A percentile compares a stretch with the other conserved stretches of the same genome.
phyloP scores from a whole-genome alignment of 2,888 invertebrate species.

The Volucella bombylans region DNA sequence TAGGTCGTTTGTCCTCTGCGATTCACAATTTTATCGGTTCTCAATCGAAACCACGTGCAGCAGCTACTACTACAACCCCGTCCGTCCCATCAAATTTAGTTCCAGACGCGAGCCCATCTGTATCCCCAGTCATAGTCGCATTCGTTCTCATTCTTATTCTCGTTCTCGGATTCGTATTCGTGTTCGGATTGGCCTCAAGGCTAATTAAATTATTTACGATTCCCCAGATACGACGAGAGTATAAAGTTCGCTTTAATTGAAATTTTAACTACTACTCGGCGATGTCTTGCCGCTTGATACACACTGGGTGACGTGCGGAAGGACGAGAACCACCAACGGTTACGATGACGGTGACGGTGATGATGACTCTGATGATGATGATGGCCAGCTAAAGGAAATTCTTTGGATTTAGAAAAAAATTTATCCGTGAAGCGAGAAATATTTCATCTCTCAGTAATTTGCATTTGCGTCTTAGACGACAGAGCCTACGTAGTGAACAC shows the following conservation, averaged over 20 bases:
- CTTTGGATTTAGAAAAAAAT: constrained; percentile 25
- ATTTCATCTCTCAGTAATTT: constrained; percentile 46
- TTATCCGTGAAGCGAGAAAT: constrained; percentile 45
- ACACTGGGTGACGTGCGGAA: background rate
- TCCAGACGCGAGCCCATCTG: too few relatives aligned
- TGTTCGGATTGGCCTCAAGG: constrained; percentile 7
- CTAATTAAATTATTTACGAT: constrained; percentile 73
- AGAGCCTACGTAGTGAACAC: too few relatives aligned
- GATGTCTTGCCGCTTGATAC: constrained; percentile 4
- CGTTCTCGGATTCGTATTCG: too few relatives aligned
- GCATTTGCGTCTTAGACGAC: constrained; percentile 5
- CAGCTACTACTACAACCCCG: constrained; percentile 3
- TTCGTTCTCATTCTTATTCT: too few relatives aligned
- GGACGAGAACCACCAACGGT: constrained; percentile 13
- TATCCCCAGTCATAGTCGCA: too few relatives aligned
- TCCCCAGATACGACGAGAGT: constrained; percentile 19
- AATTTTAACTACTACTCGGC: constrained; percentile 45
- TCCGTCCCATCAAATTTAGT: background rate
- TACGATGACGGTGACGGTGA: constrained; percentile 6
- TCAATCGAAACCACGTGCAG: constrained; percentile 46
- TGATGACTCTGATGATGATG: background rate
- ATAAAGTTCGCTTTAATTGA: constrained; percentile 67
- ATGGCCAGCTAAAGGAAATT: constrained; percentile 5
- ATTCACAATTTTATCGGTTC: constrained; percentile 60
- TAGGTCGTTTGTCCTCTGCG: constrained; percentile 49